Percentiles rank a stretch among this genome's conserved stretches.
Evolutionary conservation across 2,797 vertebrate genomes (phyloP).

Genomic region (Luscinia megarhynchos): DNA sequence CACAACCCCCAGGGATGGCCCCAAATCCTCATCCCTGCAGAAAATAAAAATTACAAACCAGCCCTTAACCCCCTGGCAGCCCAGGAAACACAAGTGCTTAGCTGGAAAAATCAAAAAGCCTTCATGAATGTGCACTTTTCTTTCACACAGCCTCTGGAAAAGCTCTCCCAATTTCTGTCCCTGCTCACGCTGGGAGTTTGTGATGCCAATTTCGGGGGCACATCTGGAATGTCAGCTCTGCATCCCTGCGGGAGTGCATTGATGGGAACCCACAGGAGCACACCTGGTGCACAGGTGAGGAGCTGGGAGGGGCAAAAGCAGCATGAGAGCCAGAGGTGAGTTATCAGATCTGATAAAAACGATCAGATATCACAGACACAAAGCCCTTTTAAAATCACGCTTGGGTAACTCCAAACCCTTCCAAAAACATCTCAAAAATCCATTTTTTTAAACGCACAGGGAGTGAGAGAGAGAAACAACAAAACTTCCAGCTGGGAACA

Average conservation of each 20-base stretch:
- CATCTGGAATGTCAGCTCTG: not conserved
- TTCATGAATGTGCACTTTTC: not conserved
- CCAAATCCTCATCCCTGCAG: not conserved
- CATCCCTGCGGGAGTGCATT: not conserved
- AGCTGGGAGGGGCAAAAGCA: too few species aligned
- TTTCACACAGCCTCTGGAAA: not conserved
- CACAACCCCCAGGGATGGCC: not conserved
- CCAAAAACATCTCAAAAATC: too few species aligned
- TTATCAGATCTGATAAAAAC: too few species aligned
- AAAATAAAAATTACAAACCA: not conserved
- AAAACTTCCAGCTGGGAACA: too few species aligned
- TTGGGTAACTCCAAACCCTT: too few species aligned
- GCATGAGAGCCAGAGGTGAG: too few species aligned
- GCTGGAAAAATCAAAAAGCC: not conserved
- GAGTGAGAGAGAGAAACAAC: too few species aligned
- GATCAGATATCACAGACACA: too few species aligned
- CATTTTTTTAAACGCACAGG: too few species aligned
- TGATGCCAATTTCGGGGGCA: not conserved
- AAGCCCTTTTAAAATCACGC: too few species aligned
- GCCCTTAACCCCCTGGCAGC: not conserved
- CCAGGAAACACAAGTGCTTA: too few species aligned
- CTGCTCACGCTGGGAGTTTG: fast-evolving
- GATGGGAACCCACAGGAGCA: fast-evolving
- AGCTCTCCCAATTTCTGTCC: not conserved
- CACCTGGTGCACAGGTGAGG: too few species aligned